Percentiles rank a stretch among this genome's conserved stretches.
Evolutionary conservation across 2,888 invertebrate genomes (phyloP).

Genomic region (Frankliniella intonsa): DNA sequence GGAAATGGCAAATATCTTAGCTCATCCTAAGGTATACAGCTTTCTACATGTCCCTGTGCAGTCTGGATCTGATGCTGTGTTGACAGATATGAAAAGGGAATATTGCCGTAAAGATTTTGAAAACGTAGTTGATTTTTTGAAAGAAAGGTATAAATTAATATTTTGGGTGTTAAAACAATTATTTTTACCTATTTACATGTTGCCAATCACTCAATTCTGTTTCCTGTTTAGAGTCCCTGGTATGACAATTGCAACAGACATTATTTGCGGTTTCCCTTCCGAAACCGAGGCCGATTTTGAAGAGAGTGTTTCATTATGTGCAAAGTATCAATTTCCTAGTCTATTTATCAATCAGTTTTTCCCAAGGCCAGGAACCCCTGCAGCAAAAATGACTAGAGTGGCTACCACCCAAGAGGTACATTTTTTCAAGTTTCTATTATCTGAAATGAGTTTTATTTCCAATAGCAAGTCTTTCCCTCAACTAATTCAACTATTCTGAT

Average conservation of each 20-base stretch:
- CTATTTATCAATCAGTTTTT: conserved; percentile 98
- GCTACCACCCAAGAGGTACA: conserved; percentile 53
- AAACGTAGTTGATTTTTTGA: conserved; percentile 77
- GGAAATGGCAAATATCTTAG: conserved; percentile 80
- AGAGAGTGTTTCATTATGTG: conserved; percentile 77
- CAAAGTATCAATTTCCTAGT: conserved; percentile 82
- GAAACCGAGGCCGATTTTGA: conserved; percentile 88
- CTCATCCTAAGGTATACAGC: conserved; percentile 84
- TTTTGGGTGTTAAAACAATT: conserved; percentile 25
- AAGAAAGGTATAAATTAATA: conserved; percentile 54
- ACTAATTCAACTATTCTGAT: not conserved
- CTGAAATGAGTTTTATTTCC: not conserved
- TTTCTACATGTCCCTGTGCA: conserved; percentile 98
- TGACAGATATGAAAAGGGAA: conserved; percentile 94
- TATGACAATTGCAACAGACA: conserved; percentile 93
- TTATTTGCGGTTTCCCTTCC: conserved; percentile 97
- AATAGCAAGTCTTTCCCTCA: not conserved
- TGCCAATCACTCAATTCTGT: not conserved
- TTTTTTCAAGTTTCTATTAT: not conserved
- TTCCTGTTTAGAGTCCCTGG: conserved; percentile 67
- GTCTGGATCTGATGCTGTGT: conserved; percentile 91
- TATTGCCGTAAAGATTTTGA: conserved; percentile 88
- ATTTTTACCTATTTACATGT: not conserved
- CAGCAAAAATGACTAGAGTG: conserved; percentile 80
- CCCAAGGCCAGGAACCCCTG: conserved; percentile 93